phyloP scores from a whole-genome alignment of 2,113 vertebrate species.

The Cyrtonyx montezumae region DNA sequence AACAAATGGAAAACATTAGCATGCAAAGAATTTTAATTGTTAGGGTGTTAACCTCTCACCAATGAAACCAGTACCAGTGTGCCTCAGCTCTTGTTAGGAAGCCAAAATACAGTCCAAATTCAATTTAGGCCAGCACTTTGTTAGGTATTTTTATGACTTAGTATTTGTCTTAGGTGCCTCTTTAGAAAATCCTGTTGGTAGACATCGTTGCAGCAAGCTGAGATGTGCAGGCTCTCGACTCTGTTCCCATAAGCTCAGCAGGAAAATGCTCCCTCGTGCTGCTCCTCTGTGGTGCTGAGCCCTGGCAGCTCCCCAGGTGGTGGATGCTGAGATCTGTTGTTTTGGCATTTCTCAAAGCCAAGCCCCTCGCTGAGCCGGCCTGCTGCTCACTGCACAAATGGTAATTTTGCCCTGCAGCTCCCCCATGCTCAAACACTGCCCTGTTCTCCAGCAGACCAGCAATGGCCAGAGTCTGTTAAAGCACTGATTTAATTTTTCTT shows the following conservation, averaged over 20 bases:
- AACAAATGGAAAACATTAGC: constrained; percentile 1
- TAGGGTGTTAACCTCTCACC: background rate
- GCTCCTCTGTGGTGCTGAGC: background rate
- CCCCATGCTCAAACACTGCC: accelerated
- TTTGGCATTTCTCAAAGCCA: background rate
- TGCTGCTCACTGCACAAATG: background rate
- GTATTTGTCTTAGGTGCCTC: background rate
- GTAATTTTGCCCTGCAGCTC: background rate
- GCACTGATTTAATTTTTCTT: background rate
- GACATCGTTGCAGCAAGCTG: background rate
- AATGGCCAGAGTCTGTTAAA: background rate
- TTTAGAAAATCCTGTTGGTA: background rate
- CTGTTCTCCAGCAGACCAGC: background rate
- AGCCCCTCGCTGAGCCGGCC: background rate
- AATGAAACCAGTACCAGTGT: background rate
- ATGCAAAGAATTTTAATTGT: background rate
- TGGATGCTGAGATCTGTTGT: background rate
- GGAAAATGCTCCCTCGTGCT: background rate
- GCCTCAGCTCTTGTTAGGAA: background rate
- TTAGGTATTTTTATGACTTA: background rate
- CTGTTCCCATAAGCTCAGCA: background rate
- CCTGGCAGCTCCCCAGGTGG: background rate
- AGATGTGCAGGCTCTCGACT: background rate
- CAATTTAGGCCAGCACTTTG: background rate
- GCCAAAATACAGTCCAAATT: background rate